These are phyloP conservation scores for Emydura subglobosa DNA, from an alignment of 2,113 vertebrate species.

Conservation along the genomic window DNA sequence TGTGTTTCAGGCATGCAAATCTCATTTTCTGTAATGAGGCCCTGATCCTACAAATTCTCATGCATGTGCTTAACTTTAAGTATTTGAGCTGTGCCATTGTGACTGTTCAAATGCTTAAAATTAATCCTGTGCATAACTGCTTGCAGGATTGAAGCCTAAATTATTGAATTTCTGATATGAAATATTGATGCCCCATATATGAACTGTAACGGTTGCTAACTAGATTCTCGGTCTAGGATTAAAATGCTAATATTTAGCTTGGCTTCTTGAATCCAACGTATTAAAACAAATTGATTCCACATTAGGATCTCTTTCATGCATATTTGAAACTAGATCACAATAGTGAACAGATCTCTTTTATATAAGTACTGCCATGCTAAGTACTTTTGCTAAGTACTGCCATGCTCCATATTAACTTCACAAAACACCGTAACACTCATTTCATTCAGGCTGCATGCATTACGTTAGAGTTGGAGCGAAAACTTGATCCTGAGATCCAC, in stretches of 20 bases:
- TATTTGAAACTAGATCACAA: background rate
- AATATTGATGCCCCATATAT: background rate
- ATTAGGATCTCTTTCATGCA: background rate
- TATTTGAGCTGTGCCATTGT: background rate
- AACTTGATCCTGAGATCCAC: background rate
- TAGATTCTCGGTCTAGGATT: background rate
- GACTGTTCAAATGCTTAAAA: background rate
- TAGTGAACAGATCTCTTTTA: background rate
- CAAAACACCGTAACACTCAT: background rate
- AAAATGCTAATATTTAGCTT: background rate
- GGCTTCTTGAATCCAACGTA: background rate
- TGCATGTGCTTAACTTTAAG: background rate
- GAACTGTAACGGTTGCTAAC: accelerated
- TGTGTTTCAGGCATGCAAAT: background rate
- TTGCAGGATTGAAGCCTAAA: background rate
- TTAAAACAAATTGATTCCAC: background rate
- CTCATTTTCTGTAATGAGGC: background rate
- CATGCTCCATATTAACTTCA: background rate
- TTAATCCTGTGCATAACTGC: background rate
- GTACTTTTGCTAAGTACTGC: background rate
- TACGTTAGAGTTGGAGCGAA: background rate
- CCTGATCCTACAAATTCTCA: background rate
- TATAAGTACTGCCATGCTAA: background rate
- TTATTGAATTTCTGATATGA: background rate
- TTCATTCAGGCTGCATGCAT: background rate